Conservation (phyloP, 1,140 invertebrate genomes). For the Lordiphosa clarofinis region DNA sequence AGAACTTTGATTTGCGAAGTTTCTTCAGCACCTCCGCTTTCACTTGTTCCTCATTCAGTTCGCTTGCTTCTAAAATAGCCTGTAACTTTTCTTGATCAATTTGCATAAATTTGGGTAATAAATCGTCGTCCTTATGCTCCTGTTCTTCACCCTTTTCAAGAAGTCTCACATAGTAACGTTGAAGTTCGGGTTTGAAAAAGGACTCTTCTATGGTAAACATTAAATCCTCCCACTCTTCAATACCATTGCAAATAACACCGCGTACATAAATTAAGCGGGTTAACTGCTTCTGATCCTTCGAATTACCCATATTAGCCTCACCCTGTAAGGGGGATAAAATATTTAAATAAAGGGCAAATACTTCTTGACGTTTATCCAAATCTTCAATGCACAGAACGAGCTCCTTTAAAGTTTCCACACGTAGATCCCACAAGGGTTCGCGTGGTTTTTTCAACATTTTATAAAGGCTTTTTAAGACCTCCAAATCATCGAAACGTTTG, state of each 20-base stretch:
- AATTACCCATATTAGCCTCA: background rate
- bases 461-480: constrained; percentile 42
- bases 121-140: constrained; percentile 2
- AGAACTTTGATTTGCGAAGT: constrained; percentile 47
- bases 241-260: constrained; percentile 56
- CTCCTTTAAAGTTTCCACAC: constrained; percentile 33
- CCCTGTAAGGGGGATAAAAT: constrained; percentile 18
- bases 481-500: constrained; percentile 59
- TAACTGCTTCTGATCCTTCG: constrained; percentile 34
- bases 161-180: constrained; percentile 26
- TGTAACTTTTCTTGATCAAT: constrained; percentile 7
- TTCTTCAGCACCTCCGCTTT: constrained; percentile 18
- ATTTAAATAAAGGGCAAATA: constrained; percentile 25
- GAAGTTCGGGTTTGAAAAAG: constrained; percentile 50
- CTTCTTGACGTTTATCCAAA: constrained; percentile 21
- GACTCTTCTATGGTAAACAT: constrained; percentile 43
- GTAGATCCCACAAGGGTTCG: constrained; percentile 43
- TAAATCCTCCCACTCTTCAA: constrained; percentile 69
- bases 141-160: background rate
- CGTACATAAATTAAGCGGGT: constrained; percentile 65
- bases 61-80: background rate
- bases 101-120: background rate
- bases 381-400: constrained; percentile 38
- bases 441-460: constrained; percentile 49
- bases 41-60: constrained; percentile 5